Base-by-base conservation (phyloP, 2,888 invertebrate species). In the Hypolimnas misippus region DNA sequence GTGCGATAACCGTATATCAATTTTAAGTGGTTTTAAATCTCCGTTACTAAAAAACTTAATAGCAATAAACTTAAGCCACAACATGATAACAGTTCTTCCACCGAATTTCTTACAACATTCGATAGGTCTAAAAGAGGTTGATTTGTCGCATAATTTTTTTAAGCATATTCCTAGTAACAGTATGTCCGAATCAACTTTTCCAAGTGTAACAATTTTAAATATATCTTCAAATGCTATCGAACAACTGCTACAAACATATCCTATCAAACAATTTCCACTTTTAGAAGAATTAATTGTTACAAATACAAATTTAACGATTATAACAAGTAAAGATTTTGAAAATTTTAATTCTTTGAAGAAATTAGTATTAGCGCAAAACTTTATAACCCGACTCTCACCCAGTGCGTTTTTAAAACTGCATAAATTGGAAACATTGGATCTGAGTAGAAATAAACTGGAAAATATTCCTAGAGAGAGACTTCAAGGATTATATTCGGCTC, bases 251-350 rank as follows among this genome's bases (percentile, higher is more conserved):
- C 96, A 96, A 73, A 93, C 95, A 77, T 93, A 94, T 73, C 93
- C 94, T 62, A 93, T 94, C 40, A 94, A 95, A 74, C 93, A 94
- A 74, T 96, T 96, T 86, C 95, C 96, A 1, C 92, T 94, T n/a
- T 89, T 97, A n/a, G 95, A 96, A 82, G 96, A 97, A 83, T 93
- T 97, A 58, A 95, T 97, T 79, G 95, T 97, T 70, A 95, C 94
- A 66, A 93, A 93, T 46, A 97, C 97, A 6, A 97, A 97, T 80
- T 91, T 97, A 55, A 96, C 95, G 17, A 95, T 97, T 69, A 93
- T 97, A 52, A 96, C 96, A 0, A 96, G 96, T 71, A 96, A 95
- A 78, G 97, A 97, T 77, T 97, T 97, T 76, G 96, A 96, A 76
- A 95, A 96, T 35, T 97, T 97, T 76, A 96, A 96, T 17, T 94